Conservation (phyloP, 2,888 invertebrate species). For the Temnothorax ravouxi region DNA sequence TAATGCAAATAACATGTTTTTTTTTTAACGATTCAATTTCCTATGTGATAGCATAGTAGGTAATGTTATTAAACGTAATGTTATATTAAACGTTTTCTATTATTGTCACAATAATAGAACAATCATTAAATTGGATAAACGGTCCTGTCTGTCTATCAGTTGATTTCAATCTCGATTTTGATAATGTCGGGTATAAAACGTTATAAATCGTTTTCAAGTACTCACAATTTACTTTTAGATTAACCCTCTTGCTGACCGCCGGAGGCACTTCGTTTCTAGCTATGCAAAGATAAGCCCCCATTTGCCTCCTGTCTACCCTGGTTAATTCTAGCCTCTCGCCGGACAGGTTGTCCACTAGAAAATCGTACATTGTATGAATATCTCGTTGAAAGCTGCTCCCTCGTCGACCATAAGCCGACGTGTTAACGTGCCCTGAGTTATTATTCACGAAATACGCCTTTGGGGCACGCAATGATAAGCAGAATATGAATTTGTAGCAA, state of each 20-base stretch:
- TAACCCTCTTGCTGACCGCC: conserved; percentile 89
- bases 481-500: conserved; percentile 48
- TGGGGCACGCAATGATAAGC: conserved; percentile 56
- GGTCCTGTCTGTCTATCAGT: background rate
- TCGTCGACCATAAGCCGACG: conserved; percentile 56
- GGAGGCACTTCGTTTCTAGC: conserved; percentile 92
- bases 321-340: conserved; percentile 90
- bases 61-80: conserved; percentile 18
- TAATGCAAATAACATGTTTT: background rate
- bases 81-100: conserved; percentile 6
- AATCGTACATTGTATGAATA: conserved; percentile 76
- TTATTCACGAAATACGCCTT: conserved; percentile 69
- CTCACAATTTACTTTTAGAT: conserved; percentile 91
- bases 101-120: background rate
- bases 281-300: conserved; percentile 92
- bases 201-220: conserved; percentile 77
- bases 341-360: conserved; percentile 89
- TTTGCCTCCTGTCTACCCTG: conserved; percentile 90
- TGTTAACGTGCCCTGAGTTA: conserved; percentile 63
- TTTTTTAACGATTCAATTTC: background rate
- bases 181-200: background rate
- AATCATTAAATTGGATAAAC: conserved; percentile 24
- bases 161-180: conserved; percentile 15
- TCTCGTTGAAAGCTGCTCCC: conserved; percentile 71
- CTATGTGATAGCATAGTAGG: background rate